Conservation (phyloP, 2,797 vertebrate species). For the Chaetophractus vellerosus region DNA sequence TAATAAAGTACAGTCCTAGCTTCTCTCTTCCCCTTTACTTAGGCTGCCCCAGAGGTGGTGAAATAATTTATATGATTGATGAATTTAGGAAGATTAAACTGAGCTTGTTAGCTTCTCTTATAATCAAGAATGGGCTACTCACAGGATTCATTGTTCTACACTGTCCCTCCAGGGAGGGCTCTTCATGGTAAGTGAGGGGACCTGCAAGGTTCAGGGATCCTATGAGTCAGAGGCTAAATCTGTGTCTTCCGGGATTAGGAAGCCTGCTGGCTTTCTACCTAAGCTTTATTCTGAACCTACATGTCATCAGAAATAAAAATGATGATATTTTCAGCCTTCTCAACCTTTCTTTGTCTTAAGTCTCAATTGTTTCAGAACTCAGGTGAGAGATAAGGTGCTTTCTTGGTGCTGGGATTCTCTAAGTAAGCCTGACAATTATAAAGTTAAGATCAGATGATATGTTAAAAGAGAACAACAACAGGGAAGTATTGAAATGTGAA, state of each 20-base stretch:
- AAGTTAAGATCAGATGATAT: neutral
- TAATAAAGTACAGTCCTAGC: neutral
- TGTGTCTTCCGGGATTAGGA: neutral
- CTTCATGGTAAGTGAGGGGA: neutral
- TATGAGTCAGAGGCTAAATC: neutral
- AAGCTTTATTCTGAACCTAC: neutral
- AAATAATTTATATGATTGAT: neutral
- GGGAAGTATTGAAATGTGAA: neutral
- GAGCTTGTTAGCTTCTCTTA: neutral
- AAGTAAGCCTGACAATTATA: neutral
- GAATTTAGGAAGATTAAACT: neutral
- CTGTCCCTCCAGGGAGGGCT: neutral
- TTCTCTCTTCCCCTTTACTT: neutral
- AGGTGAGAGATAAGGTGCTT: neutral
- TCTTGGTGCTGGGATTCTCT: neutral
- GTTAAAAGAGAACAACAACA: neutral
- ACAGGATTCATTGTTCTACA: neutral
- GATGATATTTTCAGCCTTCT: neutral
- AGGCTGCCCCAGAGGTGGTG: neutral
- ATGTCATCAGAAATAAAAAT: neutral
- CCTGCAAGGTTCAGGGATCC: neutral
- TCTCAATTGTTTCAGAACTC: neutral
- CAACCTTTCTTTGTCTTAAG: neutral
- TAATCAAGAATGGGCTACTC: neutral
- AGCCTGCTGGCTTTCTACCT: neutral